Conservation (phyloP, 2,888 invertebrate species). For the Scelioninae gen. 1 region DNA sequence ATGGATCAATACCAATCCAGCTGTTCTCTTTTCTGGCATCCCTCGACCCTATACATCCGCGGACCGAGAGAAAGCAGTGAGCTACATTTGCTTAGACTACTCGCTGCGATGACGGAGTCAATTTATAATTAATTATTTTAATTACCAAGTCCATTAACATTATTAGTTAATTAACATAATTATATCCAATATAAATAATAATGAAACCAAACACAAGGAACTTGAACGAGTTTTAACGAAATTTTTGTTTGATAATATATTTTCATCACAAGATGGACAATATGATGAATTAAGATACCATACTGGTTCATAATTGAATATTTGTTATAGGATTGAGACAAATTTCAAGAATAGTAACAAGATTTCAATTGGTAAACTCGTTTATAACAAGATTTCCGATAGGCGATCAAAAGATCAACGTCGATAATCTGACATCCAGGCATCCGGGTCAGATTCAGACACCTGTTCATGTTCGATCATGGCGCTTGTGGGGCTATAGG, state of each 20-base stretch:
- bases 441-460: constrained; percentile 14
- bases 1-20: too few species aligned
- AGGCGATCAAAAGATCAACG: background rate
- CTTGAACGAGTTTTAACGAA: too few species aligned
- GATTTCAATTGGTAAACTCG: background rate
- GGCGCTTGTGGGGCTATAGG: constrained; percentile 56
- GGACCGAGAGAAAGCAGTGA: constrained; percentile 41
- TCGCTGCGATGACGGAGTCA: constrained; percentile 4
- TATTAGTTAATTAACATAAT: background rate
- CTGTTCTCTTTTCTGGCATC: constrained; percentile 81
- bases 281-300: too few species aligned
- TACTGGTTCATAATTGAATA: background rate
- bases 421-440: constrained; percentile 23
- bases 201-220: too few species aligned
- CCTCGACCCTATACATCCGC: constrained; percentile 71
- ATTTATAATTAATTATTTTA: background rate
- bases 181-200: too few species aligned
- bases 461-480: constrained; percentile 42
- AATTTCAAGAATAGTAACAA: background rate
- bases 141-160: too few species aligned
- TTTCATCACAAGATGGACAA: too few species aligned
- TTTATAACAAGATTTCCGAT: background rate
- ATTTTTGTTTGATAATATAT: too few species aligned
- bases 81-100: constrained; percentile 39
- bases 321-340: too few species aligned